A percentile compares a stretch with the other conserved stretches of the same genome.
These are phyloP conservation scores for fruit fly (Drosophila melanogaster) DNA, from an alignment of 1,140 invertebrate genomes.

Conservation along the genomic window Release_6_plus_ISO1_MT NT_033777.3:14534501-14535000, in stretches of 20 bases:
- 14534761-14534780: not conserved
- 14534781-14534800: conserved; percentile 15
- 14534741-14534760: not conserved
- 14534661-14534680: too few relatives aligned
- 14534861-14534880: not conserved
- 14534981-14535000: not conserved
- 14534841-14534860: conserved; percentile 20
- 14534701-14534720: not conserved
- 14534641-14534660: too few relatives aligned
- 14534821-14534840: conserved; percentile 30
- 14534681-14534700: not conserved
- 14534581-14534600: conserved; percentile 36
- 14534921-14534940: conserved; percentile 10
- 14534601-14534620: not conserved
- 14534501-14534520: conserved; percentile 62
- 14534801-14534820: conserved; percentile 13
- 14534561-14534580: conserved; percentile 72
- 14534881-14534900: not conserved
- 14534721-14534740: not conserved
- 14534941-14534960: conserved; percentile 32
- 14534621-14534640: too few relatives aligned
- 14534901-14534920: conserved; percentile 12
- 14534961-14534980: conserved; percentile 23
- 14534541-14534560: conserved; percentile 25
- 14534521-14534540: conserved; percentile 48